Conservation (phyloP, 2,888 invertebrate species). For the Phymatocera aterrima region DNA sequence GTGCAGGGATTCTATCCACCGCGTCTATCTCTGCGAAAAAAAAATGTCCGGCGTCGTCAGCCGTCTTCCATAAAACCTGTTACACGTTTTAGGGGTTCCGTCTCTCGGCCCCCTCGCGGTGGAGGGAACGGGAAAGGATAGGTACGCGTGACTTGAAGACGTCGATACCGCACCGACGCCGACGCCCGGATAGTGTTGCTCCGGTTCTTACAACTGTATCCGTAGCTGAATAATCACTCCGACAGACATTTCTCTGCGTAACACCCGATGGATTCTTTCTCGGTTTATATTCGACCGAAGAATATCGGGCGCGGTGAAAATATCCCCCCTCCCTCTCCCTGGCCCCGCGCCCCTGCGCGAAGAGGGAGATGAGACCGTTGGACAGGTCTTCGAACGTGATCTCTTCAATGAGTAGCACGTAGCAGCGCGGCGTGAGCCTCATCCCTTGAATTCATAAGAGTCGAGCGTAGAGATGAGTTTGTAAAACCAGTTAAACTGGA, state of each 20-base stretch:
- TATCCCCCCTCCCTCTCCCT: background rate
- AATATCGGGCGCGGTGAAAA: background rate
- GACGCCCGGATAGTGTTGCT: conserved; percentile 52
- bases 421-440: background rate
- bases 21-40: too few species aligned
- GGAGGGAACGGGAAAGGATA: conserved; percentile 52
- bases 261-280: too few species aligned
- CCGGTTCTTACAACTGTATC: too few species aligned
- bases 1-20: too few species aligned
- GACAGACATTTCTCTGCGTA: too few species aligned
- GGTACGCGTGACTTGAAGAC: conserved; percentile 67
- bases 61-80: conserved; percentile 65
- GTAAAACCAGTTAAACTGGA: conserved; percentile 60
- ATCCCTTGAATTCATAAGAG: background rate
- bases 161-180: conserved; percentile 62
- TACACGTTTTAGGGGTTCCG: conserved; percentile 61
- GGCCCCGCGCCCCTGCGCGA: background rate
- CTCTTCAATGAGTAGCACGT: background rate
- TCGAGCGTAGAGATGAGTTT: conserved; percentile 46
- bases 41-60: conserved; percentile 54
- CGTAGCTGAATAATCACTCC: too few species aligned
- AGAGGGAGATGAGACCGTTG: background rate
- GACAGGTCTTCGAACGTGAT: background rate
- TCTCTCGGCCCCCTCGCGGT: too few species aligned
- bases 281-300: too few species aligned